These are phyloP conservation scores for Metaphire vulgaris DNA, from an alignment of 1,140 invertebrate species.

Conservation along the genomic window DNA sequence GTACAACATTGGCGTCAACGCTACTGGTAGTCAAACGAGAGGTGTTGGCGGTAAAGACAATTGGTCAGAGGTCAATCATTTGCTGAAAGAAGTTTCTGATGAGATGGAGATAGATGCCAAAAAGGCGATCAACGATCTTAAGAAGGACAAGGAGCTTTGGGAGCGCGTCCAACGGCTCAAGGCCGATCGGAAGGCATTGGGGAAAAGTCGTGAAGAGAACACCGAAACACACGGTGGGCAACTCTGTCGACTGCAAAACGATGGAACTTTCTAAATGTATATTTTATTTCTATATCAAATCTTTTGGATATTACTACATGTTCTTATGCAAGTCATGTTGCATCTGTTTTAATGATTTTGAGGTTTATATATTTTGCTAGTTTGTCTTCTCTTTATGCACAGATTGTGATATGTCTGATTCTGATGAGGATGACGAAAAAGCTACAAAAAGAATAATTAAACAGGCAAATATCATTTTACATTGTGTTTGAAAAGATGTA, in stretches of 20 bases:
- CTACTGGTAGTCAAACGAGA: not conserved
- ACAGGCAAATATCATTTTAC: conserved; percentile 29
- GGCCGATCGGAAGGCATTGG: conserved; percentile 33
- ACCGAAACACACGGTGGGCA: conserved; percentile 14
- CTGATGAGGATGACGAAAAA: conserved; percentile 41
- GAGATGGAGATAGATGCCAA: conserved; percentile 43
- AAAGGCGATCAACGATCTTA: conserved; percentile 39
- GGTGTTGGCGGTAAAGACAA: conserved; percentile 27
- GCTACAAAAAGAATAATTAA: conserved; percentile 34
- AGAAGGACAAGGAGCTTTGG: conserved; percentile 45
- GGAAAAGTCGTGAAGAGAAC: conserved; percentile 31
- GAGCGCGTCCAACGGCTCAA: conserved; percentile 28
- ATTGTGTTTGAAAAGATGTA: too few species aligned
- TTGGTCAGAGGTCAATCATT: conserved; percentile 38
- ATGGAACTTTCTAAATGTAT: too few species aligned
- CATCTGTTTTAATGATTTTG: too few species aligned
- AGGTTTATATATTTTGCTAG: too few species aligned
- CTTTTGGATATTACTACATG: too few species aligned
- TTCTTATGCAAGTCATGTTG: too few species aligned
- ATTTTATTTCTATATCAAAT: too few species aligned
- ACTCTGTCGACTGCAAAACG: not conserved
- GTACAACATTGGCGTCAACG: not conserved
- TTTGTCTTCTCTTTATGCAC: too few species aligned
- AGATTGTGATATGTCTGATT: conserved; percentile 18
- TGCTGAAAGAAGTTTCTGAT: conserved; percentile 39